Percentiles rank a stretch among this genome's conserved stretches.
phyloP scores from a whole-genome alignment of 2,888 invertebrate species.

The Drosophila neoperkinsi region DNA sequence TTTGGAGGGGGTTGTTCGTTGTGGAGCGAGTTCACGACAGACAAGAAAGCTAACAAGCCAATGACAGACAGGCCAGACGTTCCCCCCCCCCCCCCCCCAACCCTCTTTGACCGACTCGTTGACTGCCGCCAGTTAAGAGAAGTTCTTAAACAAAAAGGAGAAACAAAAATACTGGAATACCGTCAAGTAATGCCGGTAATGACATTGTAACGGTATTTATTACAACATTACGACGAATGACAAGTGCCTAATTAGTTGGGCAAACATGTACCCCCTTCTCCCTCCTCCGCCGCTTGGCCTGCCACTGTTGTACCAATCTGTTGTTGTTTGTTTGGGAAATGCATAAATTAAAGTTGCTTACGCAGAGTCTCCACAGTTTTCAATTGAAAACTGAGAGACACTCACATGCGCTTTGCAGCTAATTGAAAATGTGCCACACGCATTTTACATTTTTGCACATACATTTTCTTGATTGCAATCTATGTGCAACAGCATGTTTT shows the following conservation, averaged over 20 bases:
- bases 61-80: constrained; percentile 61
- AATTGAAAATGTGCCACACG: constrained; percentile 41
- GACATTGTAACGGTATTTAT: constrained; percentile 82
- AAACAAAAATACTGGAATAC: constrained; percentile 50
- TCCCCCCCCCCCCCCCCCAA: not conserved
- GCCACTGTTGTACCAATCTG: not conserved
- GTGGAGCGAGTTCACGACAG: constrained; percentile 23
- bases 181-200: constrained; percentile 76
- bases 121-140: constrained; percentile 47
- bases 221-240: constrained; percentile 77
- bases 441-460: constrained; percentile 16
- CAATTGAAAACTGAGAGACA: not conserved
- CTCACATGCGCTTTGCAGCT: not conserved
- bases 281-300: too few relatives aligned
- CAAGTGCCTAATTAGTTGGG: constrained; percentile 79
- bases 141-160: constrained; percentile 31
- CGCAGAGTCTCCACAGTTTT: constrained; percentile 21
- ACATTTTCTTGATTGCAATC: constrained; percentile 48
- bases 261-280: constrained; percentile 53
- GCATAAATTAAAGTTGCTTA: constrained; percentile 52
- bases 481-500: constrained; percentile 11
- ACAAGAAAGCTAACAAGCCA: constrained; percentile 78
- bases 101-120: not conserved
- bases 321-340: constrained; percentile 38
- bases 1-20: not conserved